phyloP scores from a whole-genome alignment of 2,113 vertebrate species.

The Dromas ardeola region DNA sequence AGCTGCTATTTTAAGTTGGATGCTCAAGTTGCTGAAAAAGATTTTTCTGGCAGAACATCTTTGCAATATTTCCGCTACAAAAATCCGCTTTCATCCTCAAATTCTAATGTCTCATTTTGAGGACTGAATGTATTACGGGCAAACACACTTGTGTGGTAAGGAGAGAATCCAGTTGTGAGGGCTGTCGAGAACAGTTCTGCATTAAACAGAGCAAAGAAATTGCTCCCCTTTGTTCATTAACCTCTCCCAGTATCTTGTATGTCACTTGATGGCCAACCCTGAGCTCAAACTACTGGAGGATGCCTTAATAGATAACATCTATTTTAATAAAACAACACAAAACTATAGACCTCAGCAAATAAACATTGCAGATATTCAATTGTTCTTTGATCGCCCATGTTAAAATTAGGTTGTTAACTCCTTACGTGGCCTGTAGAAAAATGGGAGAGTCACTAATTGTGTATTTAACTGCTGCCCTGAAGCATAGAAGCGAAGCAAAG shows the following conservation, averaged over 20 bases:
- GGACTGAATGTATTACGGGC: neutral
- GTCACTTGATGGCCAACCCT: neutral
- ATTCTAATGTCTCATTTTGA: neutral
- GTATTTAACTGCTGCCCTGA: neutral
- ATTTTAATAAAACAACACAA: neutral
- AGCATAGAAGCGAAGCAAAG: neutral
- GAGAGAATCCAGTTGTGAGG: neutral
- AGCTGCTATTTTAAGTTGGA: constrained; percentile 44
- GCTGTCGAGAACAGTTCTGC: neutral
- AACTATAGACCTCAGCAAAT: neutral
- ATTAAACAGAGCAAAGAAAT: neutral
- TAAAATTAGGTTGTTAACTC: neutral
- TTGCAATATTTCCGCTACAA: constrained; percentile 53
- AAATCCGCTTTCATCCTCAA: constrained; percentile 39
- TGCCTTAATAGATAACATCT: neutral
- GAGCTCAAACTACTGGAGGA: neutral
- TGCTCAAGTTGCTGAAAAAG: constrained; percentile 29
- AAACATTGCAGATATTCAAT: neutral
- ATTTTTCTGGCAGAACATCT: constrained; percentile 54
- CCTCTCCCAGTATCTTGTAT: neutral
- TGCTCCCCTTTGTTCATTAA: neutral
- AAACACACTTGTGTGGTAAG: neutral
- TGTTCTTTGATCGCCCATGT: neutral
- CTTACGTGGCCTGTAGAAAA: neutral
- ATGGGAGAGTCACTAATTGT: neutral